These are phyloP conservation scores for Lumbricus terrestris DNA, from an alignment of 2,888 invertebrate species.

Conservation along the genomic window DNA sequence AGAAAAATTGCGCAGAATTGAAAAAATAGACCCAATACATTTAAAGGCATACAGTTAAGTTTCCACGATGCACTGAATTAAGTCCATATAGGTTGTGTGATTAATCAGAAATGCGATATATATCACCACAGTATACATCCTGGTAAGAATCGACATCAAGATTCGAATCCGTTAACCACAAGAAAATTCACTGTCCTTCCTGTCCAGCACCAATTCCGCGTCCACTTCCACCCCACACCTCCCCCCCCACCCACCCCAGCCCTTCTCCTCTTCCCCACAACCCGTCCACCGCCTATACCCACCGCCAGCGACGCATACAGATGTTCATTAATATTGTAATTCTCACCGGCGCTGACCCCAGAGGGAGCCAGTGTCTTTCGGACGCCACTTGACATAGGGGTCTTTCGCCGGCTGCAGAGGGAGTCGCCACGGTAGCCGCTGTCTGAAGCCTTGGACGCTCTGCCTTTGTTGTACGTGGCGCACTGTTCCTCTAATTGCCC, in stretches of 20 bases:
- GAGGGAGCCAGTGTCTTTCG: not conserved
- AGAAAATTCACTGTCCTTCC: not conserved
- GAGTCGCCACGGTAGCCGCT: not conserved
- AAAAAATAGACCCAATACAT: no score
- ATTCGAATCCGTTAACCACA: no score
- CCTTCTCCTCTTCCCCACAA: not conserved
- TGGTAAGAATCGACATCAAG: no score
- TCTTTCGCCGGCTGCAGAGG: not conserved
- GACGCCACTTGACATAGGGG: not conserved
- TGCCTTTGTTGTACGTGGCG: not conserved
- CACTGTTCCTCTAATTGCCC: not conserved
- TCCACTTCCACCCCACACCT: no score
- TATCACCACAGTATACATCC: no score
- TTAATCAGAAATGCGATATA: no score
- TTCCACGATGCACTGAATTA: no score
- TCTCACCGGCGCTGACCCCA: slow-evolving; percentile 7
- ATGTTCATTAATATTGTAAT: slow-evolving; percentile 19
- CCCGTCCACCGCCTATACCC: not conserved
- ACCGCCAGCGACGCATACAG: not conserved
- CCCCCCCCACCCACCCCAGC: not conserved
- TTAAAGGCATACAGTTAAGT: no score
- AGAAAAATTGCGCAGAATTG: no score
- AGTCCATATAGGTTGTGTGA: no score
- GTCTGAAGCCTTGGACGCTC: not conserved
- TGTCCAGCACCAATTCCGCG: not conserved